Conservation (phyloP, 2,888 invertebrate species). For the Aporophyla nigra region DNA sequence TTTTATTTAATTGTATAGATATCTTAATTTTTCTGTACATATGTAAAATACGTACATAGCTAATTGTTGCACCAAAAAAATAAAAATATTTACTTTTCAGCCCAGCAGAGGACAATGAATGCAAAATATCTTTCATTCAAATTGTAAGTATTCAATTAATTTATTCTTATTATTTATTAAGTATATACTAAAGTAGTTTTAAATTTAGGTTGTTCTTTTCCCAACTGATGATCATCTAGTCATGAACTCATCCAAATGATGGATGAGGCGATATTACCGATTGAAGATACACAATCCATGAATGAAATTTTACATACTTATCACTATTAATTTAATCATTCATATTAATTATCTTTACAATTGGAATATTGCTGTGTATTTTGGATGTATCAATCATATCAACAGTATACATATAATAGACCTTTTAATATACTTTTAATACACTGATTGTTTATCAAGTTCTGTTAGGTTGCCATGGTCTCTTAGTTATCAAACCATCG, state of each 20-base stretch:
- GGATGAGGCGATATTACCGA: background rate
- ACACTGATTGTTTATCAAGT: background rate
- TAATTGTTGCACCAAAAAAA: conserved; percentile 15
- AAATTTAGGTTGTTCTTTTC: background rate
- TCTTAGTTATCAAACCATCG: background rate
- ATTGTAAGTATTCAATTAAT: conserved; percentile 65
- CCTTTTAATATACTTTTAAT: background rate
- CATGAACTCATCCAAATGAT: background rate
- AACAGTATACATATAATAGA: background rate
- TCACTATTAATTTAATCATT: background rate
- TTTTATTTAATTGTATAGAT: background rate
- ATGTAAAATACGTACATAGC: background rate
- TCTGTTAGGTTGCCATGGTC: background rate
- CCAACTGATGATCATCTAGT: background rate
- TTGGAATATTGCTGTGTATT: background rate
- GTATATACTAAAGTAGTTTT: background rate
- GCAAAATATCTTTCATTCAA: conserved; percentile 51
- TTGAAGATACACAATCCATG: background rate
- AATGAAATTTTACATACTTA: background rate
- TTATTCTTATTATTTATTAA: background rate
- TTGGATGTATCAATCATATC: background rate
- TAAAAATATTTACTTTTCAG: conserved; percentile 50
- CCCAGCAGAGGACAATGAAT: conserved; percentile 34
- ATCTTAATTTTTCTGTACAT: background rate
- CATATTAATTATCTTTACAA: background rate